Evolutionary conservation across 2,888 invertebrate species (phyloP).

Genomic region (Stenurella melanura): DNA sequence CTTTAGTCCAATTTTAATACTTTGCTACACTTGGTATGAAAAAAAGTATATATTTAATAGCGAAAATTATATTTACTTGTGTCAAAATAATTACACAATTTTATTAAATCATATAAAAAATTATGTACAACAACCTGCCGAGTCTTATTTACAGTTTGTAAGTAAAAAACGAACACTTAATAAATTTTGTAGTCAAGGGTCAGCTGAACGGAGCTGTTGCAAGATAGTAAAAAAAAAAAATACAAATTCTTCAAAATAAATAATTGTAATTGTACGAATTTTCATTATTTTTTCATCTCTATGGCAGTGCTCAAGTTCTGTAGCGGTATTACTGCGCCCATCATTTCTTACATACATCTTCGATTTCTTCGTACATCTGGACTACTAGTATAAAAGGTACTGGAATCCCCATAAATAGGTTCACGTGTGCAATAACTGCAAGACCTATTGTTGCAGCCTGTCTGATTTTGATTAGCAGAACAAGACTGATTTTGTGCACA

Average conservation of each 20-base stretch:
- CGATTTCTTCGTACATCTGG: conserved; percentile 69
- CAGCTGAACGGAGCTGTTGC: background rate
- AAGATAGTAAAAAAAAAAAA: background rate
- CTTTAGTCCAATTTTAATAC: no score
- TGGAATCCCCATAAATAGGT: conserved; percentile 69
- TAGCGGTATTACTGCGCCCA: background rate
- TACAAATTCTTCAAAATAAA: background rate
- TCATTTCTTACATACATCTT: conserved; percentile 64
- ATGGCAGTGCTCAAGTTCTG: background rate
- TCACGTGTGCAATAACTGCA: conserved; percentile 52
- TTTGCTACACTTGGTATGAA: no score
- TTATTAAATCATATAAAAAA: conserved; percentile 13
- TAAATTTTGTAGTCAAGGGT: conserved; percentile 36
- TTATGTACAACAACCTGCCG: conserved; percentile 43
- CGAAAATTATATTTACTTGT: conserved; percentile 30
- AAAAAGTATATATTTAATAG: background rate
- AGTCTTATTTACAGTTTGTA: conserved; percentile 46
- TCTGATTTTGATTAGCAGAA: conserved; percentile 42
- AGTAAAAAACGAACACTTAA: conserved; percentile 34
- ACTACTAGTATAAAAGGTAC: conserved; percentile 64
- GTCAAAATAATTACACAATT: background rate
- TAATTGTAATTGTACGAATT: background rate
- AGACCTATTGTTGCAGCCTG: conserved; percentile 17
- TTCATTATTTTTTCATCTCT: background rate
- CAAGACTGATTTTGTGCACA: conserved; percentile 43